Evolutionary conservation across 2,888 invertebrate genomes (phyloP).

Genomic region (Synergus gifuensis): DNA sequence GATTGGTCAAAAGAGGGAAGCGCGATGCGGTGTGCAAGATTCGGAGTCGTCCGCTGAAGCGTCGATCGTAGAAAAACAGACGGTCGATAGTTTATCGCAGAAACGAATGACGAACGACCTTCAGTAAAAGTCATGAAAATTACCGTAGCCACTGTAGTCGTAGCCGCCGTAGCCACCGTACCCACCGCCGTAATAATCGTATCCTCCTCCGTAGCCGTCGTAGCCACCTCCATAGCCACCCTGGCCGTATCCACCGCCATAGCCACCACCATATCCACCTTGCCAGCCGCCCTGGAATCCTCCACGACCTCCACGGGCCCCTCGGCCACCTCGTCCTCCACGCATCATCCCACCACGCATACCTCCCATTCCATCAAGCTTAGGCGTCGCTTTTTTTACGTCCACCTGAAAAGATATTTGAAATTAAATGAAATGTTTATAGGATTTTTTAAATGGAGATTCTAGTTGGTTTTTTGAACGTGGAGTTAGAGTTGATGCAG

Average conservation of each 20-base stretch:
- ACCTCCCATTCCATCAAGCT: slow-evolving; percentile 87
- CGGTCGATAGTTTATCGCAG: slow-evolving; percentile 41
- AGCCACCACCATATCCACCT: slow-evolving; percentile 84
- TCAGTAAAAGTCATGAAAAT: slow-evolving; percentile 61
- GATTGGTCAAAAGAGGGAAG: slow-evolving; percentile 39
- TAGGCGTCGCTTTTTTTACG: slow-evolving; percentile 96
- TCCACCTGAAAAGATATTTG: slow-evolving; percentile 81
- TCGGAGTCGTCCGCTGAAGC: slow-evolving; percentile 32
- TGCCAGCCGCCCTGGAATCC: slow-evolving; percentile 80
- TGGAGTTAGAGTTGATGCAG: too few relatives aligned
- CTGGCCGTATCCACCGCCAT: slow-evolving; percentile 82
- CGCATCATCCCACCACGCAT: slow-evolving; percentile 80
- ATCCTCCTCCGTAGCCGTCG: slow-evolving; percentile 88
- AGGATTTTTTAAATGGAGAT: neutral
- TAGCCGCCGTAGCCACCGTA: slow-evolving; percentile 81
- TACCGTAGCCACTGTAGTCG: slow-evolving; percentile 91
- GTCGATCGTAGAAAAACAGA: slow-evolving; percentile 38
- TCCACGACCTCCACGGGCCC: slow-evolving; percentile 77
- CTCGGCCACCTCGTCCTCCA: slow-evolving; percentile 85
- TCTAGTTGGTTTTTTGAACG: neutral
- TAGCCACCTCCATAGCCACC: slow-evolving; percentile 85
- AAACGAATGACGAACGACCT: slow-evolving; percentile 42
- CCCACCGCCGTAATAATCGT: slow-evolving; percentile 81
- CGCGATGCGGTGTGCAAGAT: slow-evolving; percentile 34
- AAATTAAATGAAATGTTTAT: neutral